phyloP scores from a whole-genome alignment of 2,888 invertebrate species.

The Caenorhabditis imperialis region DNA sequence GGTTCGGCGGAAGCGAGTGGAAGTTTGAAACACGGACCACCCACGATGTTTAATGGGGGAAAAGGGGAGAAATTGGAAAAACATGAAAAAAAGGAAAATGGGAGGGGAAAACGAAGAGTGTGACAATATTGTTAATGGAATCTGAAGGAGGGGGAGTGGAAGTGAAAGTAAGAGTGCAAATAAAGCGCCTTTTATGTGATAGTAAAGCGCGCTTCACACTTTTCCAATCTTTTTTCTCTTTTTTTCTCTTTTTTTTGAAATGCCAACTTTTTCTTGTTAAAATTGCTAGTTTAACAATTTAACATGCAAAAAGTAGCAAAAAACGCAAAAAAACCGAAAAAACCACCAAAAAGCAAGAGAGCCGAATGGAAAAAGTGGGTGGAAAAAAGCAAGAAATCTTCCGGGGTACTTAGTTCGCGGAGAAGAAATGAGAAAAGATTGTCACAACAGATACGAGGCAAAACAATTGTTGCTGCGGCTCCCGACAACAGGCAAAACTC shows the following conservation, averaged over 20 bases:
- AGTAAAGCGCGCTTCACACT: slow-evolving; percentile 25
- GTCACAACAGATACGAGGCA: slow-evolving; percentile 42
- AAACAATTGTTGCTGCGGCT: slow-evolving; percentile 26
- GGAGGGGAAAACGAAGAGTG: background rate
- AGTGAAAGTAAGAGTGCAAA: slow-evolving; percentile 46
- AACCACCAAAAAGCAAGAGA: slow-evolving; percentile 17
- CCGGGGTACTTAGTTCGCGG: background rate
- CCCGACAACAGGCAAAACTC: slow-evolving; percentile 10
- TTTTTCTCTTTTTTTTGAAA: too few species aligned
- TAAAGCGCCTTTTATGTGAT: slow-evolving; percentile 47
- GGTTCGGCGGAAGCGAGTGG: background rate
- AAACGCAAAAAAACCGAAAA: background rate
- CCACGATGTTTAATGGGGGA: background rate
- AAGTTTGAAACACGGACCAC: background rate
- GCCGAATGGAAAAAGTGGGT: background rate
- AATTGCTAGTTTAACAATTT: too few species aligned
- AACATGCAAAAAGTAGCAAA: background rate
- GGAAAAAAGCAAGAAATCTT: slow-evolving; percentile 22
- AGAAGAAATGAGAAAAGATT: slow-evolving; percentile 26
- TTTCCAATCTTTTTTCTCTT: too few species aligned
- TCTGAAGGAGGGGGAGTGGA: background rate
- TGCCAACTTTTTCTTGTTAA: too few species aligned
- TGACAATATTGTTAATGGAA: slow-evolving; percentile 35
- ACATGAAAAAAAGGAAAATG: background rate
- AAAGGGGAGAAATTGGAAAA: background rate